phyloP scores from a whole-genome alignment of 2,113 vertebrate species.

The Procavia capensis region DNA sequence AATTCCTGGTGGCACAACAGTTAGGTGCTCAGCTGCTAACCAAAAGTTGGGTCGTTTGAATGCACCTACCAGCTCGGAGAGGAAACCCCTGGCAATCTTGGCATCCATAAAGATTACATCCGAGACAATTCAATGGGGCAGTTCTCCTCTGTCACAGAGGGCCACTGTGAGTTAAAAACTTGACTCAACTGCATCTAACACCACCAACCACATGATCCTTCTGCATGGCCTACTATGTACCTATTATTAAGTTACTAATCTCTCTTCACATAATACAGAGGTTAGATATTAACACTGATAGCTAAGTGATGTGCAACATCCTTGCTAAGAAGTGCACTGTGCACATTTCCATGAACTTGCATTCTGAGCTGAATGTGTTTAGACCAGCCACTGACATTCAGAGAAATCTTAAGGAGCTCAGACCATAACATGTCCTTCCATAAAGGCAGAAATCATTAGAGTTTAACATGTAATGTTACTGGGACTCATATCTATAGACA shows the following conservation, averaged over 20 bases:
- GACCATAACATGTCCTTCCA: background rate
- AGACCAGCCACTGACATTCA: background rate
- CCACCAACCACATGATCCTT: background rate
- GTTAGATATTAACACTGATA: slow-evolving; percentile 11
- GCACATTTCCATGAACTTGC: background rate
- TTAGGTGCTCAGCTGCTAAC: no score
- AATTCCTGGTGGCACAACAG: no score
- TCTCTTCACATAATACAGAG: background rate
- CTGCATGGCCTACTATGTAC: background rate
- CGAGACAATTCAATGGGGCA: no score
- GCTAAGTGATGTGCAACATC: background rate
- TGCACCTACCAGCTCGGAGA: no score
- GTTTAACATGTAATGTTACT: background rate
- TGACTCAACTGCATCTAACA: no score
- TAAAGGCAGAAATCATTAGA: background rate
- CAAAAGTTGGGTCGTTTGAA: no score
- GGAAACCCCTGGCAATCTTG: no score
- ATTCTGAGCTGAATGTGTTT: background rate
- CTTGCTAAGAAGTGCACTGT: background rate
- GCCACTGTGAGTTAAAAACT: no score
- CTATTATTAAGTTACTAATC: slow-evolving; percentile 51
- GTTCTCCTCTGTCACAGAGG: no score
- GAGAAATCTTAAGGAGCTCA: background rate
- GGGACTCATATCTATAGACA: background rate
- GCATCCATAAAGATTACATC: no score